Conservation (phyloP, 2,888 invertebrate genomes). For the Antheraea assamensis region DNA sequence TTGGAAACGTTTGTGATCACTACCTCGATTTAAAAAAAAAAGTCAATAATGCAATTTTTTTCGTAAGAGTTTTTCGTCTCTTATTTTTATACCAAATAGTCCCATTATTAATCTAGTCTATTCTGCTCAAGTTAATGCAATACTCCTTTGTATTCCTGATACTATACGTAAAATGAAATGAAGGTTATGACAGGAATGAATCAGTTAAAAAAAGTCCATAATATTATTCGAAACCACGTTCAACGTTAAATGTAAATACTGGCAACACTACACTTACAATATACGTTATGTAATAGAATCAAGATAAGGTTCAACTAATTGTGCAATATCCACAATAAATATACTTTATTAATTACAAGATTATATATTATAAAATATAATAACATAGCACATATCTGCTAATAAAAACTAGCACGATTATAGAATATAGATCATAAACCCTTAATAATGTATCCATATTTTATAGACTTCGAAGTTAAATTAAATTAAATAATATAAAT, state of each 20-base stretch:
- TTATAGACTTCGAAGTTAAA: background rate
- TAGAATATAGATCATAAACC: too few species aligned
- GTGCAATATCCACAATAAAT: too few species aligned
- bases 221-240: background rate
- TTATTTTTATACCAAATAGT: conserved; percentile 23
- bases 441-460: background rate
- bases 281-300: background rate
- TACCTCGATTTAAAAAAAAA: conserved; percentile 8
- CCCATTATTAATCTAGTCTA: conserved; percentile 33
- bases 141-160: background rate
- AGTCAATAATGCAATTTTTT: conserved; percentile 18
- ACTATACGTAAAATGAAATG: background rate
- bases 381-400: background rate
- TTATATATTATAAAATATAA: too few species aligned
- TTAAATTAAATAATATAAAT: too few species aligned
- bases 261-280: background rate
- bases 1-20: conserved; percentile 3
- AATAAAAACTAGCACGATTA: background rate
- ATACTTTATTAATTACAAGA: too few species aligned
- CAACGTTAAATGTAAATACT: background rate
- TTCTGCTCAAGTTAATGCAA: conserved; percentile 22
- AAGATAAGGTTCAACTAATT: too few species aligned
- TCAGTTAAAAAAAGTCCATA: background rate
- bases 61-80: conserved; percentile 1
- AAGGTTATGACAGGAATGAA: background rate